Conservation (phyloP, 2,113 vertebrate genomes). For the Elachura formosa region DNA sequence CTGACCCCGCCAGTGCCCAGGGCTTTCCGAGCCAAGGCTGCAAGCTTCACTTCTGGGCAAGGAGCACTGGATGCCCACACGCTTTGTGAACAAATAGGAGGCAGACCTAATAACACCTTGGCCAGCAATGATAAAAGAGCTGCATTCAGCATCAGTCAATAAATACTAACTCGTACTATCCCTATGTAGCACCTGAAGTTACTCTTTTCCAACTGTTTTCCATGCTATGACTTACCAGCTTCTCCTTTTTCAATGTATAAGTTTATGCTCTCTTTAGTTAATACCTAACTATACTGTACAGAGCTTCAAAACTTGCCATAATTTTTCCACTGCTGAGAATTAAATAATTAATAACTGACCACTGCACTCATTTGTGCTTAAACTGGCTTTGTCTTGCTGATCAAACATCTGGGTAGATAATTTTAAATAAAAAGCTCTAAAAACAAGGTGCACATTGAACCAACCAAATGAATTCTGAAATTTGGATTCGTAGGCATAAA, state of each 20-base stretch:
- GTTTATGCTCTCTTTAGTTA: neutral
- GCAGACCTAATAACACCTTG: neutral
- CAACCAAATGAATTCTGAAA: constrained; percentile 34
- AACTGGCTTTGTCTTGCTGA: constrained; percentile 47
- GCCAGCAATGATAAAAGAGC: neutral
- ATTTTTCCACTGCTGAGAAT: constrained; percentile 51
- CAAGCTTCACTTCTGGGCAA: neutral
- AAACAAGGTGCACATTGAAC: constrained; percentile 45
- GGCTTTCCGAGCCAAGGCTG: neutral
- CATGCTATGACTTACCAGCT: neutral
- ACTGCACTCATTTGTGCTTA: constrained; percentile 59
- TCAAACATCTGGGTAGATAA: constrained; percentile 66
- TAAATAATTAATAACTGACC: constrained; percentile 67
- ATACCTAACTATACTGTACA: neutral
- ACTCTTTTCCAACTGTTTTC: neutral
- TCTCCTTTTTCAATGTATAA: neutral
- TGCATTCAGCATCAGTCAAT: neutral
- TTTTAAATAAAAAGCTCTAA: constrained; percentile 63
- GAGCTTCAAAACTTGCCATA: constrained; percentile 22
- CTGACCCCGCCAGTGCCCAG: neutral
- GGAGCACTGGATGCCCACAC: neutral
- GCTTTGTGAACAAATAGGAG: neutral
- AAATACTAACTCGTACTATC: neutral
- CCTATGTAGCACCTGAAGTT: neutral
- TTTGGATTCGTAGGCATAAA: constrained; percentile 5